These are phyloP conservation scores for Tragelaphus imberbis DNA, from an alignment of 2,113 vertebrate species.

Conservation along the genomic window DNA sequence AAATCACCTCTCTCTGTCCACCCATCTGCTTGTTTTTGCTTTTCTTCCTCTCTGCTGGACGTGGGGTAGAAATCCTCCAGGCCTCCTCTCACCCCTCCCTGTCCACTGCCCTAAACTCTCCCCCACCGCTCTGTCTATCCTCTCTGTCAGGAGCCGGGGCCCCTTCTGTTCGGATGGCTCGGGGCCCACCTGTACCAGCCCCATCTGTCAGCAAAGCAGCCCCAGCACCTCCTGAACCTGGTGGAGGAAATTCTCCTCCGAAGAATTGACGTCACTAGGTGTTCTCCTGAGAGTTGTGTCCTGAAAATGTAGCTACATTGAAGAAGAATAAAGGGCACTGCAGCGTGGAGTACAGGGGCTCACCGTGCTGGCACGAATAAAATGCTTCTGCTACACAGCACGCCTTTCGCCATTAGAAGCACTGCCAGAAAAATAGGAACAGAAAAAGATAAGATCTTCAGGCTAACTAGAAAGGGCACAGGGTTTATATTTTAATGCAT, in stretches of 20 bases:
- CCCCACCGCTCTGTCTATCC: conserved; percentile 87
- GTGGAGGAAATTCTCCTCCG: conserved; percentile 83
- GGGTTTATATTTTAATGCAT: not conserved
- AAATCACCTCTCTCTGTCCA: conserved; percentile 71
- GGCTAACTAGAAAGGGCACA: not conserved
- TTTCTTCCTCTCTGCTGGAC: conserved; percentile 82
- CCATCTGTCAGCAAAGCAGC: conserved; percentile 82
- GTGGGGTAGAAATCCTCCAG: conserved; percentile 79
- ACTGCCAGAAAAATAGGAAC: not conserved
- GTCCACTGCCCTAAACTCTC: conserved; percentile 85
- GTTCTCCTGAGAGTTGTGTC: conserved; percentile 82
- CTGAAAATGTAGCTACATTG: conserved; percentile 69
- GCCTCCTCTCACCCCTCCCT: conserved; percentile 78
- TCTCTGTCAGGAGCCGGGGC: conserved; percentile 84
- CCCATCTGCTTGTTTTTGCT: conserved; percentile 84
- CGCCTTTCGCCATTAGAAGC: not conserved
- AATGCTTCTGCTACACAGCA: not conserved
- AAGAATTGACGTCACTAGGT: conserved; percentile 84
- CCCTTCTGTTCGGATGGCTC: conserved; percentile 87
- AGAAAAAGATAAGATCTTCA: not conserved
- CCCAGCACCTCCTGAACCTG: conserved; percentile 78
- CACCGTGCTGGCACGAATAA: not conserved
- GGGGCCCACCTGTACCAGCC: conserved; percentile 82
- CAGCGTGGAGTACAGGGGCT: conserved; percentile 55
- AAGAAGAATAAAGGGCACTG: conserved; percentile 78